Conservation (phyloP, 2,113 vertebrate species). For the Psittacula cyanocephala region DNA sequence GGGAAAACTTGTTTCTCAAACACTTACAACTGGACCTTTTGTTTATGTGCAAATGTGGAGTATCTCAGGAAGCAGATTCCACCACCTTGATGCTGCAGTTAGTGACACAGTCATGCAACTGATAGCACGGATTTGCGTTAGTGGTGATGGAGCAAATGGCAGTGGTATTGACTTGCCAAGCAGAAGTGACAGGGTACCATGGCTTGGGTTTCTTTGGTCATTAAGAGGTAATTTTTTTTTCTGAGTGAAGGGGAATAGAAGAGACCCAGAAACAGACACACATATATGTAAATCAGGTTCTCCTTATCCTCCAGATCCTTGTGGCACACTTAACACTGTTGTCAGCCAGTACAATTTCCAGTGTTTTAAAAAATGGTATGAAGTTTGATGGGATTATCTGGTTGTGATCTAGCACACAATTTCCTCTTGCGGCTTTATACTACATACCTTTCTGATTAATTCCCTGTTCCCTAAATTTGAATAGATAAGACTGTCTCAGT, state of each 20-base stretch:
- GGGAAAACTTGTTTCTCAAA: background rate
- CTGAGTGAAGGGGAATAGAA: background rate
- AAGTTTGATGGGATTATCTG: background rate
- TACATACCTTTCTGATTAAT: background rate
- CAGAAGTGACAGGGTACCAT: background rate
- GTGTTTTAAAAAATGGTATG: background rate
- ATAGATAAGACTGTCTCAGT: background rate
- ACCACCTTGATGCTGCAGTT: background rate
- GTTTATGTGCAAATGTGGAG: background rate
- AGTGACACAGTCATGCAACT: background rate
- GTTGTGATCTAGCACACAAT: background rate
- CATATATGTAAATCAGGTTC: background rate
- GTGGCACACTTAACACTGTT: background rate
- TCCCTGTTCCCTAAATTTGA: background rate
- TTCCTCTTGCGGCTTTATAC: background rate
- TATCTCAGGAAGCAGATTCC: background rate
- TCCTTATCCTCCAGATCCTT: background rate
- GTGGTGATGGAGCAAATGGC: background rate
- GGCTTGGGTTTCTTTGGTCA: background rate
- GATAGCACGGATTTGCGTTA: background rate
- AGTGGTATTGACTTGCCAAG: background rate
- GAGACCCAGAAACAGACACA: background rate
- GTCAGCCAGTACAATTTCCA: background rate
- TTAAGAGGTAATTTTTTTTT: background rate
- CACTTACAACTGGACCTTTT: background rate